Evolutionary conservation across 2,113 vertebrate species (phyloP).

Genomic region (Morphnarchus princeps): DNA sequence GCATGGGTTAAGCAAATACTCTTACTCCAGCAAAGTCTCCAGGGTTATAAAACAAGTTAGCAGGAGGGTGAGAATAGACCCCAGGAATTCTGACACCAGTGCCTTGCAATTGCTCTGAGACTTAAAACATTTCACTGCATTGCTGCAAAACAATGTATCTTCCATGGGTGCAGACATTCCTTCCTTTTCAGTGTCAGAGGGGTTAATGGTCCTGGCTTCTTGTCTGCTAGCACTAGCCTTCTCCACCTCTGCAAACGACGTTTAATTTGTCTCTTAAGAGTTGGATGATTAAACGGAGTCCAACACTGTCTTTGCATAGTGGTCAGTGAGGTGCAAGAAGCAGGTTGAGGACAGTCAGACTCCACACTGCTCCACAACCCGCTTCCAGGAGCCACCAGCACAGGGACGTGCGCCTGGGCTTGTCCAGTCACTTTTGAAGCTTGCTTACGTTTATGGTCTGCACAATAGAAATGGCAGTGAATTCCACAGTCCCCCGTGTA

Average conservation of each 20-base stretch:
- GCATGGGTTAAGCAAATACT: conserved; percentile 2
- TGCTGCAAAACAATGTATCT: neutral
- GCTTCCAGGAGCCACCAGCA: neutral
- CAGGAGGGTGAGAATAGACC: neutral
- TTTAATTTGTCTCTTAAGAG: neutral
- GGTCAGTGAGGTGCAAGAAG: neutral
- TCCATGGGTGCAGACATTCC: neutral
- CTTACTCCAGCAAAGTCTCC: neutral
- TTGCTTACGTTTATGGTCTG: neutral
- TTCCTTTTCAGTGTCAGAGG: neutral
- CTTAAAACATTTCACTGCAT: neutral
- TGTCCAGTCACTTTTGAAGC: neutral
- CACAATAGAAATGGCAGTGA: neutral
- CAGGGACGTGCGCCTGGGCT: rapidly evolving
- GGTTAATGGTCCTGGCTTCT: neutral
- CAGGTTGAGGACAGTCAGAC: neutral
- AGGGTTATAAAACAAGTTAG: neutral
- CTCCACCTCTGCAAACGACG: neutral
- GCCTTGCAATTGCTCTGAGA: neutral
- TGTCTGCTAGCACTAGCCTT: neutral
- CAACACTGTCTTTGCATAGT: neutral
- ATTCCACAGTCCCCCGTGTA: neutral
- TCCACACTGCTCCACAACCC: rapidly evolving
- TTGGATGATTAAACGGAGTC: neutral
- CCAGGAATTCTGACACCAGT: neutral